Conservation (phyloP, 2,888 invertebrate species). For the Papilio gigon region DNA sequence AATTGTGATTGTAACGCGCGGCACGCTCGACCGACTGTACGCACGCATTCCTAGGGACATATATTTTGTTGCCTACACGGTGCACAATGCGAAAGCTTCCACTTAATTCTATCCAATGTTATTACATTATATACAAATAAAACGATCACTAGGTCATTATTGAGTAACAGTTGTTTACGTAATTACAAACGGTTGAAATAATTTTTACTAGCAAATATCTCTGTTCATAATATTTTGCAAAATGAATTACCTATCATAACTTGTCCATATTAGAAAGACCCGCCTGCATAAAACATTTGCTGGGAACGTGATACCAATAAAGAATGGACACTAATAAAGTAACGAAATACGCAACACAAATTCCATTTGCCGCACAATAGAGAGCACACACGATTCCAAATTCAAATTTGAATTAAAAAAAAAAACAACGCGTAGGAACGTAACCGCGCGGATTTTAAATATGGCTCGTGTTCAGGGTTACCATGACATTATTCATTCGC, state of each 20-base stretch:
- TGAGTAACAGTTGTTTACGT: conserved; percentile 54
- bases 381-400: conserved; percentile 79
- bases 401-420: conserved; percentile 70
- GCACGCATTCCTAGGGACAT: conserved; percentile 59
- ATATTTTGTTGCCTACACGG: conserved; percentile 52
- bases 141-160: conserved; percentile 50
- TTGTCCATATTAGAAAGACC: conserved; percentile 40
- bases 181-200: conserved; percentile 44
- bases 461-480: conserved; percentile 56
- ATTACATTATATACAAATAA: conserved; percentile 45
- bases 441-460: conserved; percentile 72
- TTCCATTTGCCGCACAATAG: conserved; percentile 79
- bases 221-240: conserved; percentile 65
- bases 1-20: conserved; percentile 64
- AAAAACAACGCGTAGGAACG: conserved; percentile 64
- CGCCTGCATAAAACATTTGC: background rate
- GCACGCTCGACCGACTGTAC: conserved; percentile 78
- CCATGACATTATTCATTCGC: conserved; percentile 22
- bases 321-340: conserved; percentile 53
- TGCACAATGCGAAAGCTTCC: conserved; percentile 44
- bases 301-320: conserved; percentile 47
- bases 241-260: conserved; percentile 53
- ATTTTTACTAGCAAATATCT: conserved; percentile 55
- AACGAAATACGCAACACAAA: conserved; percentile 66
- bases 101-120: conserved; percentile 43